Evolutionary conservation across 2,888 invertebrate species (phyloP).

Genomic region (Drosophila setosimentum): DNA sequence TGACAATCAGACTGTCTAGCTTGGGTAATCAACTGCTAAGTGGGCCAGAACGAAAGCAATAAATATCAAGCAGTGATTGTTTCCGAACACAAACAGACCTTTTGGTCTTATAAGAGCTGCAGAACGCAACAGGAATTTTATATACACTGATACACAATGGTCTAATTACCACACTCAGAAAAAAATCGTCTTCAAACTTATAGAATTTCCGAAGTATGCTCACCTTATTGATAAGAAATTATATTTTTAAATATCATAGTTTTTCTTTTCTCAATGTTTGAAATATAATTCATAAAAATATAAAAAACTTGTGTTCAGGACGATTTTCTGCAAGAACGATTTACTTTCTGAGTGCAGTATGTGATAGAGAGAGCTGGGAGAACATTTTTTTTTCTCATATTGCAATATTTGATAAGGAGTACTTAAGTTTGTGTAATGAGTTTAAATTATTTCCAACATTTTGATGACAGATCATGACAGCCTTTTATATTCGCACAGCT

Average conservation of each 20-base stretch:
- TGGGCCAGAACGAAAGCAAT: constrained; percentile 21
- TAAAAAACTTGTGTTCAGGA: neutral
- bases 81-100: neutral
- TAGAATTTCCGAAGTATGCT: neutral
- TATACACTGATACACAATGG: neutral
- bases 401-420: neutral
- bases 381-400: neutral
- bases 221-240: neutral
- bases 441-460: neutral
- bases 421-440: neutral
- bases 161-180: neutral
- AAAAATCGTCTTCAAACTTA: neutral
- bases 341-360: too few relatives aligned
- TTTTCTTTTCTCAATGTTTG: neutral
- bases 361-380: neutral
- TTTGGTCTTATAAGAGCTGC: neutral
- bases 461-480: neutral
- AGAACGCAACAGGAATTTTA: neutral
- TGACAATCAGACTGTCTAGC: constrained; percentile 61
- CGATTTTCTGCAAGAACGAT: neutral
- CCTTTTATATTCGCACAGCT: neutral
- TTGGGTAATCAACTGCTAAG: constrained; percentile 50
- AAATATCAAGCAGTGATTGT: constrained; percentile 10
- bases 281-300: neutral
- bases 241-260: neutral